phyloP scores from a whole-genome alignment of 2,113 vertebrate genomes.

The Promerops cafer region DNA sequence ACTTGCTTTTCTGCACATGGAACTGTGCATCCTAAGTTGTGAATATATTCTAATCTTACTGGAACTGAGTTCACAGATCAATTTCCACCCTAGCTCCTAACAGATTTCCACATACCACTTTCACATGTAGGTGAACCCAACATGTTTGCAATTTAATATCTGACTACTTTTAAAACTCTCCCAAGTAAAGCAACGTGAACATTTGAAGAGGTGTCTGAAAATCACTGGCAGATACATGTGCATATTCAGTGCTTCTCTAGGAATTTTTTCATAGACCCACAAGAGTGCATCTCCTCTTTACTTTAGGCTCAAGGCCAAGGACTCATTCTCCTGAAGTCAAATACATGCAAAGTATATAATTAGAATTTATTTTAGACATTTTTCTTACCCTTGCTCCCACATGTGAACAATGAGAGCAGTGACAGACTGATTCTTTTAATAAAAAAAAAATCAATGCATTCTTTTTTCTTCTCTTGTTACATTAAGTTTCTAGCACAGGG shows the following conservation, averaged over 20 bases:
- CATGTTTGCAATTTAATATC: background rate
- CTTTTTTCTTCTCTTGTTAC: background rate
- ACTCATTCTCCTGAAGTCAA: background rate
- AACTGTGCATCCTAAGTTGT: background rate
- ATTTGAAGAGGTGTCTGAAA: background rate
- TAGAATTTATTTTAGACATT: background rate
- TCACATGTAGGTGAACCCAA: background rate
- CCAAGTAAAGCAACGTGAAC: background rate
- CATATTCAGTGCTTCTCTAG: background rate
- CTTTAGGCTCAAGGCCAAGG: background rate
- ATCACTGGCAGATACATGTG: background rate
- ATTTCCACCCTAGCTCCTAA: background rate
- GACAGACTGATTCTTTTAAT: background rate
- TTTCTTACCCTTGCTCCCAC: background rate
- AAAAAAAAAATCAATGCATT: background rate
- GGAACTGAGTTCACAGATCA: background rate
- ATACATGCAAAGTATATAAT: background rate
- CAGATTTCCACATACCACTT: background rate
- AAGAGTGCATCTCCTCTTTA: background rate
- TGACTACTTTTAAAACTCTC: background rate
- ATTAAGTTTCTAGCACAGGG: background rate
- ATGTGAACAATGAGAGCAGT: background rate
- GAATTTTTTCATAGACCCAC: background rate
- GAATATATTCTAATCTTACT: background rate
- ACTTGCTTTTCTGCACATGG: rapidly evolving